These are phyloP conservation scores for Varanus salvator DNA, from an alignment of 2,113 vertebrate species.

Conservation along the genomic window DNA sequence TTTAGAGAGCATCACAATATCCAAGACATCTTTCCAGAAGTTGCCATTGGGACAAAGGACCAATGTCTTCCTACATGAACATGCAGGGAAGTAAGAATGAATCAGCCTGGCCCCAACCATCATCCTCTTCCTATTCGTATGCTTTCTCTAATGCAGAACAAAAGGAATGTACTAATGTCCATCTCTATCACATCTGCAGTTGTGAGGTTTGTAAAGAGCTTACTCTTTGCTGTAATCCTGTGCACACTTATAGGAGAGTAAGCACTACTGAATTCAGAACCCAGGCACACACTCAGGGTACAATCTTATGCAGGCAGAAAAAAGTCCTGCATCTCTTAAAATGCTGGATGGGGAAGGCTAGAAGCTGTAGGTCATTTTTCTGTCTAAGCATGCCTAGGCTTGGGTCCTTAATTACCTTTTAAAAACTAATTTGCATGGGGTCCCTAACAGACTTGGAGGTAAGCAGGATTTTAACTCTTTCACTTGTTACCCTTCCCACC, in stretches of 20 bases:
- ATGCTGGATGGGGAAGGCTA: too few species aligned
- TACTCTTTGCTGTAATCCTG: neutral
- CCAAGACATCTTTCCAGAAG: neutral
- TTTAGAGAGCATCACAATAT: constrained; percentile 30
- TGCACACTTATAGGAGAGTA: neutral
- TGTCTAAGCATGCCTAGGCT: too few species aligned
- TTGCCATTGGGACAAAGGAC: constrained; percentile 40
- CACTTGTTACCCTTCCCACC: too few species aligned
- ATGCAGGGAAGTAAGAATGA: constrained; percentile 15
- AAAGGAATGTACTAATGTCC: neutral
- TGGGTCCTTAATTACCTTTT: too few species aligned
- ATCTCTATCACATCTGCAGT: constrained; percentile 20
- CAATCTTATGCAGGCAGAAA: too few species aligned
- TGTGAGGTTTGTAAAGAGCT: constrained; percentile 30
- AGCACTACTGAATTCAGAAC: neutral
- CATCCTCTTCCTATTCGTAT: constrained; percentile 16
- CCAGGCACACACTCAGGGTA: too few species aligned
- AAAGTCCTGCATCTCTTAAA: too few species aligned
- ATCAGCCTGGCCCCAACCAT: neutral
- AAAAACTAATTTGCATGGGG: too few species aligned
- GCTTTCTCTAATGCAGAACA: constrained; percentile 37
- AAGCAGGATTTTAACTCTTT: too few species aligned
- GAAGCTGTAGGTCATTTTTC: too few species aligned
- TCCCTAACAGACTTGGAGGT: too few species aligned
- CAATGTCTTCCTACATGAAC: constrained; percentile 24